These are phyloP conservation scores for Pristionchus arcanus DNA, from an alignment of 2,888 invertebrate species.

Conservation along the genomic window DNA sequence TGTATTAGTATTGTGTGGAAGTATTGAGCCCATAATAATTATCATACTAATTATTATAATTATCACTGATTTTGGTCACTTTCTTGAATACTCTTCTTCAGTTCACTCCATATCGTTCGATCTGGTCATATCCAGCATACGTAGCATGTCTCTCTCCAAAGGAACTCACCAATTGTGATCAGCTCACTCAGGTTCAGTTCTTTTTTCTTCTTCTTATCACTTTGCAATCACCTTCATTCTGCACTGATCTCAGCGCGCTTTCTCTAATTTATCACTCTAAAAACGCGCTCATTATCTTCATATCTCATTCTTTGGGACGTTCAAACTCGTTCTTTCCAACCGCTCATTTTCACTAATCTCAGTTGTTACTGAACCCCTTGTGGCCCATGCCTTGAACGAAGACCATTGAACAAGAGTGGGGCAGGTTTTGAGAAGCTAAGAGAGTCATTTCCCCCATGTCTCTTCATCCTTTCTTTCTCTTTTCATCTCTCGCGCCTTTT, in stretches of 20 bases:
- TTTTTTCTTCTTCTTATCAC: no score
- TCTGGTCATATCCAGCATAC: constrained; percentile 39
- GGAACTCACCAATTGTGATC: constrained; percentile 35
- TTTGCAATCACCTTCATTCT: not conserved
- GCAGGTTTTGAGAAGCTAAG: constrained; percentile 28
- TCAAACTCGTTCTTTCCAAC: not conserved
- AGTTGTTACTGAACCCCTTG: not conserved
- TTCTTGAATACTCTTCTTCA: not conserved
- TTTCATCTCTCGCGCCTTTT: not conserved
- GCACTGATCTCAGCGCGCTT: not conserved
- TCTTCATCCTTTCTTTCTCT: not conserved
- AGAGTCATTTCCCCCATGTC: not conserved
- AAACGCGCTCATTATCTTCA: not conserved
- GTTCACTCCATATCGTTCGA: constrained; percentile 54
- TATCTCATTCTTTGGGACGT: not conserved
- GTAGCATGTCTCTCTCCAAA: constrained; percentile 44
- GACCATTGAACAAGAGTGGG: not conserved
- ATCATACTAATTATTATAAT: no score
- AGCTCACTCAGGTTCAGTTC: constrained; percentile 29
- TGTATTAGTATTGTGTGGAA: no score
- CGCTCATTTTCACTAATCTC: not conserved
- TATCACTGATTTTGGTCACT: no score
- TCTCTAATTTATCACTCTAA: not conserved
- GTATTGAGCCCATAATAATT: no score
- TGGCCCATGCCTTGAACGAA: not conserved